Evolutionary conservation across 2,797 vertebrate species (phyloP), one percentile per base, ranked within the genome.

Genomic region (Melanotaenia maccullochi): DNA sequence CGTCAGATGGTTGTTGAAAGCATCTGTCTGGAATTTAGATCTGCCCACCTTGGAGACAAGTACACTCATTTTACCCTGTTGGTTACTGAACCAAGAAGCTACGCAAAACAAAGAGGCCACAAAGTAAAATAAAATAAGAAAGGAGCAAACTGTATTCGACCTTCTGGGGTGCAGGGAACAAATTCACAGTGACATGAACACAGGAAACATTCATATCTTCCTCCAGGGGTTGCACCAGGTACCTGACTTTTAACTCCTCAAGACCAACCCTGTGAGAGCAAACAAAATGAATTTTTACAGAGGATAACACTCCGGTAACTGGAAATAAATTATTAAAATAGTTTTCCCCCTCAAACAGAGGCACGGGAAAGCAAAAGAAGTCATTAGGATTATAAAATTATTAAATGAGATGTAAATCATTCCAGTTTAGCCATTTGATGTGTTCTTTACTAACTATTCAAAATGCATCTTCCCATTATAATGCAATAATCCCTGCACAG

Each of bases 191-290:
- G 75, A 96, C 94, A 61, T 96, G 96, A 78, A 94, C 95, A 77
- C 95, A 87, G 18, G 95, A 96, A 93, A 51, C 9, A 3, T 51
- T 51, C 44, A 51, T 51, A n/a, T 97, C 96, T 91, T 95, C 96
- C 90, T 97, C 96, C 91, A 97, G 87, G 75, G 93, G 95, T 89
- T 95, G 95, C 77, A 97, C 95, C 82, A 97, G 89, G 63, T 96
- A 96, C 78, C 95, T 94, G 84, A 98, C 96, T 93, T 97, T 97
- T 63, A 96, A 97, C 84, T 97, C 96, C 78, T 97, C 95, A 77
- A 97, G 95, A 79, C 96, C 94, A 75, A 96, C 93, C 96, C 96
- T 96, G 89, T 69, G 3, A 18, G 56, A 61, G 33, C 20, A 60
- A 66, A 68, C 51, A 60, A 74, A 66, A n/a, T 30, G 22, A 1